Evolutionary conservation across 2,888 invertebrate species (phyloP).

Genomic region (Argynnis bischoffii): DNA sequence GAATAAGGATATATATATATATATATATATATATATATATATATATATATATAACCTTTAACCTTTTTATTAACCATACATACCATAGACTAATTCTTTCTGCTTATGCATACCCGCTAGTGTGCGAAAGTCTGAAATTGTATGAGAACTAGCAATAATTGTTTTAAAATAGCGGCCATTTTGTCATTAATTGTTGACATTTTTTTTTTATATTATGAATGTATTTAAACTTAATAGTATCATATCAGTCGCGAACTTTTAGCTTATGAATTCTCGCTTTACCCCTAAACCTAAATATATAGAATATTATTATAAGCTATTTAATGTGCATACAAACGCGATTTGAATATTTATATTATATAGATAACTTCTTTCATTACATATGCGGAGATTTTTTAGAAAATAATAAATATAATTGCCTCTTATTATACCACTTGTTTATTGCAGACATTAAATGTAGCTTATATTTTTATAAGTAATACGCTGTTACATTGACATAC

Average conservation of each 20-base stretch:
- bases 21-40: too few relatives aligned
- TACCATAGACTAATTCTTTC: background rate
- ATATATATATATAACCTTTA: too few relatives aligned
- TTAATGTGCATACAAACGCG: constrained; percentile 10
- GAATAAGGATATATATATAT: too few relatives aligned
- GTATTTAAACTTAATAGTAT: background rate
- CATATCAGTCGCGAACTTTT: constrained; percentile 26
- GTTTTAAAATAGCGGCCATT: background rate
- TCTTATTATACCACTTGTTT: constrained; percentile 1
- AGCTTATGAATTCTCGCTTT: constrained; percentile 27
- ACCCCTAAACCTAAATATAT: constrained; percentile 19
- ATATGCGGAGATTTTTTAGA: too few relatives aligned
- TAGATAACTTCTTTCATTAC: too few relatives aligned
- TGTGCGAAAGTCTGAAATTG: too few relatives aligned
- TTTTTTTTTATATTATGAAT: background rate
- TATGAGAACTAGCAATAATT: background rate
- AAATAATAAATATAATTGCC: background rate
- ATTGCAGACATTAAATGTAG: background rate
- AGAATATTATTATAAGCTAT: constrained; percentile 15
- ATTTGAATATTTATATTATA: constrained; percentile 7
- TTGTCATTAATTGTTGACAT: background rate
- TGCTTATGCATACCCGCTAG: too few relatives aligned
- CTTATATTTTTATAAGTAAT: constrained; percentile 6
- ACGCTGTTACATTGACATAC: background rate
- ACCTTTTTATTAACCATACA: too few relatives aligned